Evolutionary conservation across 2,113 vertebrate species (phyloP).

Genomic region (Cavia porcellus): DNA sequence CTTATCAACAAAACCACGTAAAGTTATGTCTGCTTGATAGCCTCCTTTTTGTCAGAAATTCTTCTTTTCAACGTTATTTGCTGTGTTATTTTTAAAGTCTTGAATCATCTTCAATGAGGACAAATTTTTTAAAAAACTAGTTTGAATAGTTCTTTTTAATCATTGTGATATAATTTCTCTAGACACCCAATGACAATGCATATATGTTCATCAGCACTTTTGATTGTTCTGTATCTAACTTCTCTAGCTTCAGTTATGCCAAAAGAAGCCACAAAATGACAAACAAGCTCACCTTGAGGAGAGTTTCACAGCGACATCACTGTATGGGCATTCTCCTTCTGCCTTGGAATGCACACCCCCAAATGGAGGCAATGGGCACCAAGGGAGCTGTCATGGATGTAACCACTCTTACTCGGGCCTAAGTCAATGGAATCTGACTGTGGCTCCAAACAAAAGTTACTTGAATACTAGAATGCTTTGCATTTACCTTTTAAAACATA

Average conservation of each 20-base stretch:
- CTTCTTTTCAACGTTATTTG: constrained; percentile 61
- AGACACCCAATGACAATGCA: background rate
- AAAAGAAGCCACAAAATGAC: background rate
- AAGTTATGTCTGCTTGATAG: constrained; percentile 48
- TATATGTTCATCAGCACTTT: constrained; percentile 2
- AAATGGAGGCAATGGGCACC: background rate
- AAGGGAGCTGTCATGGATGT: background rate
- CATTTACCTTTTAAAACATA: background rate
- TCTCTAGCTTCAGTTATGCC: background rate
- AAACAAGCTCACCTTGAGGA: background rate
- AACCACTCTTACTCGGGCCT: background rate
- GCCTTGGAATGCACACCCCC: background rate
- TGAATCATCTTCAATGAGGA: constrained; percentile 53
- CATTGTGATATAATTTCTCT: background rate
- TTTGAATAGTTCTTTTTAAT: constrained; percentile 55
- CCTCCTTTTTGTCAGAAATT: constrained; percentile 62
- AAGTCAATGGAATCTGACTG: background rate
- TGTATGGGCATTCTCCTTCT: background rate
- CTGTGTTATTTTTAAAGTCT: constrained; percentile 13
- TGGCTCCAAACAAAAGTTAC: background rate
- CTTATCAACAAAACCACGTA: constrained; percentile 25
- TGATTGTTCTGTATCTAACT: constrained; percentile 18
- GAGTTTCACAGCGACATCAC: constrained; percentile 12
- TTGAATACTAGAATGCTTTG: background rate
- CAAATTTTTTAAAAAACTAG: constrained; percentile 18